Conservation (phyloP, 2,797 vertebrate species). For the Characodon lateralis region DNA sequence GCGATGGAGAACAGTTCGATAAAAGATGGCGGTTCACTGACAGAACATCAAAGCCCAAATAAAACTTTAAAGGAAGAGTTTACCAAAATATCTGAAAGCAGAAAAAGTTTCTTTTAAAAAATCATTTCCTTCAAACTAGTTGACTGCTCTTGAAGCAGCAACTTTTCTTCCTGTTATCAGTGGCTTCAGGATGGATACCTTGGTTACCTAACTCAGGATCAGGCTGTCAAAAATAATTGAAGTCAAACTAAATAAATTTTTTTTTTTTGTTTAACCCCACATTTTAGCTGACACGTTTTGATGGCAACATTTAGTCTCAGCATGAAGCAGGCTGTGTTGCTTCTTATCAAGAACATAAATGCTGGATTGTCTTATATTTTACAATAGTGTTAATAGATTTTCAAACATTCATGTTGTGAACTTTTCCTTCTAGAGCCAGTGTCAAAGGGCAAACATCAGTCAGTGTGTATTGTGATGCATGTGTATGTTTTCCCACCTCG, state of each 20-base stretch:
- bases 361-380: neutral
- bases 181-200: neutral
- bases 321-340: neutral
- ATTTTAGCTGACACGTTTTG: neutral
- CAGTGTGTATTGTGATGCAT: neutral
- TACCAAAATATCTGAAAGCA: neutral
- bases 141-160: neutral
- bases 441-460: neutral
- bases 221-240: neutral
- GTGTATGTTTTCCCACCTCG: slow-evolving; percentile 83
- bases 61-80: neutral
- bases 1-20: neutral
- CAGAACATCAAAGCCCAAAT: neutral
- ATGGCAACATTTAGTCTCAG: neutral
- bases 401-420: neutral
- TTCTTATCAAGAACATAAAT: neutral
- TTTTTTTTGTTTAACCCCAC: neutral
- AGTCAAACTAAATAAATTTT: neutral
- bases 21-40: neutral
- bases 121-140: neutral
- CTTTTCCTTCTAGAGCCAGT: neutral
- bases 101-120: neutral
- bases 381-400: neutral
- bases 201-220: neutral
- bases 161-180: neutral